Percentiles rank a stretch among this genome's conserved stretches.
phyloP scores from a whole-genome alignment of 2,113 vertebrate genomes.

The Cairina moschata region DNA sequence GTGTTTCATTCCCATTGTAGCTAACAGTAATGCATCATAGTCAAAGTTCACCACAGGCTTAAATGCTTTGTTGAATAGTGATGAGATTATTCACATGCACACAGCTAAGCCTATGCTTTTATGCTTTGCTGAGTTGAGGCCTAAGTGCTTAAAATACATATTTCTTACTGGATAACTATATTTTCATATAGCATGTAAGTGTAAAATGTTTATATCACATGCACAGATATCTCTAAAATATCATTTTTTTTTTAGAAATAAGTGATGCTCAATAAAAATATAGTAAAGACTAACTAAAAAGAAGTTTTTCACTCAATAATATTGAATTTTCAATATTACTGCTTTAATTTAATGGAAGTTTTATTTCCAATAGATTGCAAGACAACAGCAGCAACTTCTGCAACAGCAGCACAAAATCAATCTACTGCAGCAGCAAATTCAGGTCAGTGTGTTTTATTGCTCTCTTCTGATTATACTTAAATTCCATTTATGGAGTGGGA shows the following conservation, averaged over 20 bases:
- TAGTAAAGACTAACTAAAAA: constrained; percentile 32
- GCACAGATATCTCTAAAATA: neutral
- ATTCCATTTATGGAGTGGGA: constrained; percentile 60
- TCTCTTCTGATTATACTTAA: constrained; percentile 71
- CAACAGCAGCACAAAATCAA: constrained; percentile 99
- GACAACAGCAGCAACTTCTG: constrained; percentile 99
- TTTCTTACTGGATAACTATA: neutral
- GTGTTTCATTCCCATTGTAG: constrained; percentile 49
- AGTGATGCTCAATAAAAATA: constrained; percentile 20
- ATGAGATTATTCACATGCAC: constrained; percentile 38
- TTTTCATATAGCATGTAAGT: neutral
- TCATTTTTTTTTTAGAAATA: neutral
- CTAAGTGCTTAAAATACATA: neutral
- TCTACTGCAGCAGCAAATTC: constrained; percentile 99
- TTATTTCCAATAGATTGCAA: constrained; percentile 90
- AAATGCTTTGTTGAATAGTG: constrained; percentile 41
- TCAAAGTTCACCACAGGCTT: constrained; percentile 46
- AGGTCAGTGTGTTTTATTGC: constrained; percentile 92
- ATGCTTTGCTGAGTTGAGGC: neutral
- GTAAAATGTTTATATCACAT: neutral
- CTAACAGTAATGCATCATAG: constrained; percentile 31
- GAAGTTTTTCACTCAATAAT: constrained; percentile 16
- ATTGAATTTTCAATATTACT: constrained; percentile 60
- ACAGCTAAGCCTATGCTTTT: neutral
- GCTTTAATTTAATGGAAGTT: constrained; percentile 76